Evolutionary conservation across 2,797 vertebrate genomes (phyloP), one percentile per base, ranked within the genome.

Genomic region (Pantherophis alleghaniensis): DNA sequence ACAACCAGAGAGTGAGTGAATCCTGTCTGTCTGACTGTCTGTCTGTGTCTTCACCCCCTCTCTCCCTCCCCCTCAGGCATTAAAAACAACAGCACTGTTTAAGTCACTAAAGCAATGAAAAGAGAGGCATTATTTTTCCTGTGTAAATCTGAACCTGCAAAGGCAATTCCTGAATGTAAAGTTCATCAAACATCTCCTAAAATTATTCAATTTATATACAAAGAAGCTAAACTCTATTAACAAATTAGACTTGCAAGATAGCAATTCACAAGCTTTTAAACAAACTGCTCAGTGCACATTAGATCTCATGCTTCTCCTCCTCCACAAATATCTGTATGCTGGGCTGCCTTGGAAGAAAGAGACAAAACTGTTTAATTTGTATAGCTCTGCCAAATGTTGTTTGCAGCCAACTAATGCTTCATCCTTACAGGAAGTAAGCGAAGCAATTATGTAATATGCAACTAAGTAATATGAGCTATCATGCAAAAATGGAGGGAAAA

Each of bases 121-220:
- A 24, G 20, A 79, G 7, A 83, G 42, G 74, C 42, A 47, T 83
- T 47, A 47, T 42, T 83, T 47, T 83, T 47, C 3, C 37, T 47
- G 74, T 47, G 18, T 24, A 83, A 12, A 24, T 11, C 20, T 83
- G 74, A 47, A 83, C 9, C 74, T 22, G 4, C 74, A 22, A 83
- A 83, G 10, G 37, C 20, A 47, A 83, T 83, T 22, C 20, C 74
- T 47, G 74, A 96, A 96, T 94, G 95, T 95, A 96, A 96, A 94
- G 93, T 96, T 96, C 93, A 96, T 97, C 94, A 96, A 97, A 66
- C 95, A 95, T 95, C 96, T 96, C 95, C 96, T 94, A 96, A 97
- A 97, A 96, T 96, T 97, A 96, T 96, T 95, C 95, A 95, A 97
- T 96, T 96, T 97, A 95, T 94, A 96, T 96, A 96, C 96, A 96